These are phyloP conservation scores for Drosophila sulfurigaster DNA, from an alignment of 1,140 invertebrate species.

Conservation along the genomic window DNA sequence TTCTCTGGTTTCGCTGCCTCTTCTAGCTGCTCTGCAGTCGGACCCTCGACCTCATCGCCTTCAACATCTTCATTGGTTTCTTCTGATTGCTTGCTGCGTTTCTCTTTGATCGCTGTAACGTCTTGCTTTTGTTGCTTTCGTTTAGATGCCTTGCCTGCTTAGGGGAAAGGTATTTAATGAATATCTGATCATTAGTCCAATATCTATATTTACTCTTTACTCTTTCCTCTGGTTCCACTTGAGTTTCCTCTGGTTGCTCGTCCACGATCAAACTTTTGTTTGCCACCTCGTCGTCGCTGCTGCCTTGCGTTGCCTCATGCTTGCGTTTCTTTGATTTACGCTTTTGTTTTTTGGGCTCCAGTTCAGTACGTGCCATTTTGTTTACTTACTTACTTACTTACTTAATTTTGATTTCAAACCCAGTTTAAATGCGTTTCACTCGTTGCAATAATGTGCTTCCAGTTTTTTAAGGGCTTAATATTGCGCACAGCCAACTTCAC, in stretches of 20 bases:
- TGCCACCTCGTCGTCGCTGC: conserved; percentile 72
- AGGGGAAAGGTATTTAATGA: not conserved
- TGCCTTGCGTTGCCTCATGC: conserved; percentile 41
- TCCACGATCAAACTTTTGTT: conserved; percentile 74
- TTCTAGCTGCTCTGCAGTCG: conserved; percentile 63
- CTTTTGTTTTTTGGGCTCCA: conserved; percentile 56
- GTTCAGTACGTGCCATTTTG: conserved; percentile 71
- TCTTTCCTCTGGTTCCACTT: not conserved
- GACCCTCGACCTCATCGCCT: conserved; percentile 40
- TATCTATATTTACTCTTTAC: conserved; percentile 15
- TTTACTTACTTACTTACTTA: not conserved
- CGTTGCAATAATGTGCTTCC: conserved; percentile 45
- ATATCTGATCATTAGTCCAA: not conserved
- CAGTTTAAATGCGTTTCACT: conserved; percentile 27
- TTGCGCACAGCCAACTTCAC: conserved; percentile 28
- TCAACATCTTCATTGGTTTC: conserved; percentile 20
- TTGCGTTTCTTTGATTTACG: conserved; percentile 73
- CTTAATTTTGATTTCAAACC: conserved; percentile 1
- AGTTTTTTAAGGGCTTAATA: conserved; percentile 19
- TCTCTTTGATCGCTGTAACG: conserved; percentile 28
- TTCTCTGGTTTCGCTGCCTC: conserved; percentile 79
- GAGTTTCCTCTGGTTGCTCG: conserved; percentile 12
- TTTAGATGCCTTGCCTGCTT: conserved; percentile 47
- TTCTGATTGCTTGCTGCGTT: conserved; percentile 50
- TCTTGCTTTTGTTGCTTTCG: no score